Evolutionary conservation across 2,888 invertebrate species (phyloP).

Genomic region (Eustalomyia histrio): DNA sequence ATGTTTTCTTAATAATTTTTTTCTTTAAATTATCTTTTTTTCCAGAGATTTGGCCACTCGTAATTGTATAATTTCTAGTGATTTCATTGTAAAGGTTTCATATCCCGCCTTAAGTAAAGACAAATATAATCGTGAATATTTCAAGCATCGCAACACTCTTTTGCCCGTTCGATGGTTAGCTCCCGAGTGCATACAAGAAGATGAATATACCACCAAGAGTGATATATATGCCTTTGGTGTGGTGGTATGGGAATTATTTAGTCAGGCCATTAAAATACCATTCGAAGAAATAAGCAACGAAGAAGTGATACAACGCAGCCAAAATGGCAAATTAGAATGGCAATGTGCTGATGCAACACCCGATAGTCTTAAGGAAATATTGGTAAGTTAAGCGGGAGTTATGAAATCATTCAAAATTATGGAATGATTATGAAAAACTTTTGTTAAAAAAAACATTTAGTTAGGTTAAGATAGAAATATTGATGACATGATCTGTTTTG

Average conservation of each 20-base stretch:
- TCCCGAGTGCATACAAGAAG: constrained; percentile 92
- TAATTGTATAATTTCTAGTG: constrained; percentile 92
- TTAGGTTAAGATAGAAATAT: no score
- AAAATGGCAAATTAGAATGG: constrained; percentile 84
- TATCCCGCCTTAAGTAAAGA: constrained; percentile 89
- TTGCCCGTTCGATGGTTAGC: constrained; percentile 95
- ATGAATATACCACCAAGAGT: constrained; percentile 94
- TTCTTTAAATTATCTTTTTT: neutral
- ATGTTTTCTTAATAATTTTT: neutral
- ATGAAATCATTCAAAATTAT: no score
- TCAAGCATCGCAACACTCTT: constrained; percentile 89
- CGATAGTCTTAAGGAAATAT: constrained; percentile 82
- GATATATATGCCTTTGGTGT: constrained; percentile 96
- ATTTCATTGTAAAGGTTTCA: constrained; percentile 89
- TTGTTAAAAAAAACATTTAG: no score
- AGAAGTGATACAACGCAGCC: constrained; percentile 75
- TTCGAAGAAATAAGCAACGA: constrained; percentile 80
- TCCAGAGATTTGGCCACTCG: constrained; percentile 91
- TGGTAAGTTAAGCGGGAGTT: constrained; percentile 77
- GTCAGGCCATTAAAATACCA: constrained; percentile 88
- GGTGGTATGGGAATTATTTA: constrained; percentile 93
- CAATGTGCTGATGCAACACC: constrained; percentile 84
- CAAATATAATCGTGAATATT: constrained; percentile 94
- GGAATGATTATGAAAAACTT: no score
- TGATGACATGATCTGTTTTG: no score